Percentiles rank a stretch among this genome's conserved stretches.
These are phyloP conservation scores for Penaeus indicus DNA, from an alignment of 1,140 invertebrate species.

Conservation along the genomic window DNA sequence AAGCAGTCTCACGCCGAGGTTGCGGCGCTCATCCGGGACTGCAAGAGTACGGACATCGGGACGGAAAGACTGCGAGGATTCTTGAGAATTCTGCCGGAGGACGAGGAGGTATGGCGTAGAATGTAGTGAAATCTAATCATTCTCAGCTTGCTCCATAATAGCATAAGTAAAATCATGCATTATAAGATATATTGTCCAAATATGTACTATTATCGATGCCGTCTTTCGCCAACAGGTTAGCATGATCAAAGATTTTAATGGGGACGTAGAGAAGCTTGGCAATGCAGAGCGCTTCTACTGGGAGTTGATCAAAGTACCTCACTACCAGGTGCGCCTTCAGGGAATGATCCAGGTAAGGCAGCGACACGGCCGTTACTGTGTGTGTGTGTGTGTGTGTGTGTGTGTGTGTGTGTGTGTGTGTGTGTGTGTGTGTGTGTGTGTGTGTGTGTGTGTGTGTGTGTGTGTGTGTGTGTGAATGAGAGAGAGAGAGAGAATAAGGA, in stretches of 20 bases:
- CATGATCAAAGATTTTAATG: constrained; percentile 87
- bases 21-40: constrained; percentile 86
- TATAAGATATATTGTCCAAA: no score
- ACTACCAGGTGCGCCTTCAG: constrained; percentile 93
- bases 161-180: no score
- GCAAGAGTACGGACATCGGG: constrained; percentile 89
- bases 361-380: no score
- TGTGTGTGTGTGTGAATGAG: no score
- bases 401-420: no score
- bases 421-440: no score
- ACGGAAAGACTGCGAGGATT: constrained; percentile 91
- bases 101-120: constrained; percentile 79
- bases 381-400: no score
- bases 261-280: constrained; percentile 85
- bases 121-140: background rate
- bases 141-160: no score
- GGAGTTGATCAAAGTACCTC: constrained; percentile 87
- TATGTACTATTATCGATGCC: no score
- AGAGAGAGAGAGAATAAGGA: background rate
- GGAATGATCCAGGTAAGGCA: constrained; percentile 82
- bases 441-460: no score
- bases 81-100: constrained; percentile 91
- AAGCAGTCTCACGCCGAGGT: constrained; percentile 92
- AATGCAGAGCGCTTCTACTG: constrained; percentile 93
- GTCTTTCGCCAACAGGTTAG: constrained; percentile 73